Conservation (phyloP, 2,797 vertebrate species). For the Caiman crocodilus region DNA sequence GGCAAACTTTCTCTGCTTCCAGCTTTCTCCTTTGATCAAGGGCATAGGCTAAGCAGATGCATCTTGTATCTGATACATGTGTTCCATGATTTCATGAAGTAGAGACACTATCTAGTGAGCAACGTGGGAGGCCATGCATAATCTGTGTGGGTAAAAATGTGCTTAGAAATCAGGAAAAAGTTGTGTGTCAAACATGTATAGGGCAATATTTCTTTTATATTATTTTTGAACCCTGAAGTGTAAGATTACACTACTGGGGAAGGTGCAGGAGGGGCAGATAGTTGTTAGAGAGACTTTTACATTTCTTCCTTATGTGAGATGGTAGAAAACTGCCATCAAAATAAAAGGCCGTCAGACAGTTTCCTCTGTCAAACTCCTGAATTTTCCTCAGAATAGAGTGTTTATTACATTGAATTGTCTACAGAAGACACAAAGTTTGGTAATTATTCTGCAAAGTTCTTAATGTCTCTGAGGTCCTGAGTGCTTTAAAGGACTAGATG, state of each 20-base stretch:
- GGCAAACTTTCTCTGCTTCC: rapidly evolving
- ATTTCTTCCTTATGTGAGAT: neutral
- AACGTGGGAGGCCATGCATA: neutral
- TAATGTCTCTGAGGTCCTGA: neutral
- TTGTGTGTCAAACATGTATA: neutral
- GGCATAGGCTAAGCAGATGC: neutral
- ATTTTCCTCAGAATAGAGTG: neutral
- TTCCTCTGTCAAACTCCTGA: neutral
- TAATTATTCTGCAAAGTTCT: neutral
- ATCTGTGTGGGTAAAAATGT: neutral
- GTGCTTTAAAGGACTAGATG: neutral
- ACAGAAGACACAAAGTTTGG: neutral
- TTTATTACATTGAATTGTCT: neutral
- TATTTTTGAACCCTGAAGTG: neutral
- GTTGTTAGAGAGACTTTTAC: neutral
- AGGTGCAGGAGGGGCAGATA: too few relatives aligned
- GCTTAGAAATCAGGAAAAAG: neutral
- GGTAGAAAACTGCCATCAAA: too few relatives aligned
- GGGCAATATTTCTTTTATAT: neutral
- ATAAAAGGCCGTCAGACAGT: too few relatives aligned
- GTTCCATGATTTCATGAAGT: neutral
- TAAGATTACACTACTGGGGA: neutral
- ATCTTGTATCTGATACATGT: neutral
- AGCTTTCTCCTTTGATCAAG: neutral
- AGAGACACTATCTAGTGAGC: neutral